Conservation (phyloP, 2,888 invertebrate genomes). For the Mystacides longicornis region DNA sequence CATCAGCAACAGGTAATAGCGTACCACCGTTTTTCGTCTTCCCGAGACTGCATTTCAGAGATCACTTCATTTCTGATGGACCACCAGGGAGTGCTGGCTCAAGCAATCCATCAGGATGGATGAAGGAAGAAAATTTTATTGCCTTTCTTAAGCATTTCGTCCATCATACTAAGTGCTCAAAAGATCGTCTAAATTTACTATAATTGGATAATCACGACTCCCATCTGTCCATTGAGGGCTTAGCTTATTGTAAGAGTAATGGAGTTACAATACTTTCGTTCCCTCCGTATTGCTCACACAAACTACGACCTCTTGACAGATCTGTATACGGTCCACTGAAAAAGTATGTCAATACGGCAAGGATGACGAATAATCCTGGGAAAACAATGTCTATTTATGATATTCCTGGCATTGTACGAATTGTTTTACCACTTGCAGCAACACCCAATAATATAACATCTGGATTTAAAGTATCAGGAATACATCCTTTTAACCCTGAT, state of each 20-base stretch:
- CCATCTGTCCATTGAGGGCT: slow-evolving; percentile 2
- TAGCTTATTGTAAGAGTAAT: slow-evolving; percentile 2
- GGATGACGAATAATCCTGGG: slow-evolving; percentile 17
- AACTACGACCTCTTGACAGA: slow-evolving; percentile 21
- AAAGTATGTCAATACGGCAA: slow-evolving; percentile 15
- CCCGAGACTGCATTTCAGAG: slow-evolving; percentile 25
- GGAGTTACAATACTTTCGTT: slow-evolving; percentile 3
- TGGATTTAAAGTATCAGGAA: slow-evolving; percentile 12
- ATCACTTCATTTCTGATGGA: slow-evolving; percentile 4
- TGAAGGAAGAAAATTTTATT: neutral
- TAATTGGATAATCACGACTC: slow-evolving; percentile 2
- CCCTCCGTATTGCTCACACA: slow-evolving; percentile 24
- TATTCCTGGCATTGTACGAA: slow-evolving; percentile 4
- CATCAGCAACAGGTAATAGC: slow-evolving; percentile 30
- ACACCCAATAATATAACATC: slow-evolving; percentile 1
- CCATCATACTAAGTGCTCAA: neutral
- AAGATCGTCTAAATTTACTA: neutral
- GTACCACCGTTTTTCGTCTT: slow-evolving; percentile 33
- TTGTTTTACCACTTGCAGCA: slow-evolving; percentile 3
- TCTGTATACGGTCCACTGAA: slow-evolving; percentile 22
- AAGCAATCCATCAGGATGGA: slow-evolving; percentile 8
- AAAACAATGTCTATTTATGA: slow-evolving; percentile 2
- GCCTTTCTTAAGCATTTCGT: slow-evolving; percentile 3
- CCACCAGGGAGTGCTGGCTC: slow-evolving; percentile 2
- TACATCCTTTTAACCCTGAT: slow-evolving; percentile 13